phyloP scores from a whole-genome alignment of 2,888 invertebrate genomes.

The Alviniconcha strummeri region DNA sequence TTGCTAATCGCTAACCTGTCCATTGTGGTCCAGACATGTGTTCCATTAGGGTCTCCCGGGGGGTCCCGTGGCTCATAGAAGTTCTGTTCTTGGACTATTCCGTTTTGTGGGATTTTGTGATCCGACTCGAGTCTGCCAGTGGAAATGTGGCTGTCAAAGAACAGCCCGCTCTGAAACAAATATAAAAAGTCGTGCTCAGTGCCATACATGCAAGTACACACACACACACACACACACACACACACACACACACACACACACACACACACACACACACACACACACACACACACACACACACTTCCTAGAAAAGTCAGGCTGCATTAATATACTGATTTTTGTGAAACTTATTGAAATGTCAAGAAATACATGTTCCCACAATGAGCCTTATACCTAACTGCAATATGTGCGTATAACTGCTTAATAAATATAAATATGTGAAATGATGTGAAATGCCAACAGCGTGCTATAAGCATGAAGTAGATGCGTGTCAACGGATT shows the following conservation, averaged over 20 bases:
- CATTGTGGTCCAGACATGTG: slow-evolving; percentile 12
- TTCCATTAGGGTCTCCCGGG: neutral
- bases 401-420: no score
- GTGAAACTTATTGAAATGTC: no score
- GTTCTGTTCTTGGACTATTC: slow-evolving; percentile 23
- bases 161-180: neutral
- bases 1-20: neutral
- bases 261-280: neutral
- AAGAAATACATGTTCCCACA: no score
- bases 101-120: neutral
- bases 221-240: neutral
- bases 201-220: no score
- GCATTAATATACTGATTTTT: no score
- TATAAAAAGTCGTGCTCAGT: no score
- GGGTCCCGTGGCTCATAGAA: slow-evolving; percentile 9
- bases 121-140: neutral
- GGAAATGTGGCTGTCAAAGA: slow-evolving; percentile 21
- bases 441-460: no score
- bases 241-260: neutral
- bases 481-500: no score
- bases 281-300: neutral
- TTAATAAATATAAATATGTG: no score
- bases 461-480: no score
- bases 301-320: no score
- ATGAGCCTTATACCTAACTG: no score